Base-by-base conservation (phyloP, 2,113 vertebrate genomes). In the Lota lota region DNA sequence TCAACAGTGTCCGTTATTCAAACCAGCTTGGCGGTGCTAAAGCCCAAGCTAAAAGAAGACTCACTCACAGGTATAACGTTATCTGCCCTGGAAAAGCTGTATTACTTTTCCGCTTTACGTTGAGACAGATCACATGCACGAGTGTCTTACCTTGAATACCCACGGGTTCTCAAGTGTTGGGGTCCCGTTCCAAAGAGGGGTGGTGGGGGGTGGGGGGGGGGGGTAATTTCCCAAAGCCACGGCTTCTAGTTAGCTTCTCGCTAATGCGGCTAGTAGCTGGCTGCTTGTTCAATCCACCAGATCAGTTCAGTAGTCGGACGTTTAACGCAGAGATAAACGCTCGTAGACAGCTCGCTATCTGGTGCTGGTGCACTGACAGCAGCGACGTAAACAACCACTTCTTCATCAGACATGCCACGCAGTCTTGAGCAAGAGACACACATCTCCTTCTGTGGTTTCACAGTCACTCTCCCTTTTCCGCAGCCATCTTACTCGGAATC, bases 401-500 rank as follows among this genome's bases (percentile, higher is more conserved):
- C 78, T 70, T 61, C 69, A 1, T 15, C 28, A 14, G 61, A 64
- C 56, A 56, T 40, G 79, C 74, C 53, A 71, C 20, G 69, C 74
- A 81, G 85, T 47, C 77, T 80, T 79, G 84, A 80, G 70, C 66
- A 75, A 64, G 70, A 64, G 53, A 82, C 79, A 79, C 83, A 88
- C 83, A 83, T 75, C 82, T 75, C 79, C 76, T 77, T 77, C 20
- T 83, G 58, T 62, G 82, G 56, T 75, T 87, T 70, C 75, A 81
- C 74, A 79, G 66, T 74, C 73, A 75, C 78, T 86, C 74, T 76
- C 54, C 76, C 79, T 28, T n/a, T 79, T 73, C 69, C 74, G 90
- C 88, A 84, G 91, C 91, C 91, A 92, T 92, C 89, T 92, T 92
- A 76, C 83, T 83, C 69, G 69, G 50, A 74, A 83, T 87, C 89